Evolutionary conservation across 2,113 vertebrate genomes (phyloP).

Genomic region (Pteronura brasiliensis): DNA sequence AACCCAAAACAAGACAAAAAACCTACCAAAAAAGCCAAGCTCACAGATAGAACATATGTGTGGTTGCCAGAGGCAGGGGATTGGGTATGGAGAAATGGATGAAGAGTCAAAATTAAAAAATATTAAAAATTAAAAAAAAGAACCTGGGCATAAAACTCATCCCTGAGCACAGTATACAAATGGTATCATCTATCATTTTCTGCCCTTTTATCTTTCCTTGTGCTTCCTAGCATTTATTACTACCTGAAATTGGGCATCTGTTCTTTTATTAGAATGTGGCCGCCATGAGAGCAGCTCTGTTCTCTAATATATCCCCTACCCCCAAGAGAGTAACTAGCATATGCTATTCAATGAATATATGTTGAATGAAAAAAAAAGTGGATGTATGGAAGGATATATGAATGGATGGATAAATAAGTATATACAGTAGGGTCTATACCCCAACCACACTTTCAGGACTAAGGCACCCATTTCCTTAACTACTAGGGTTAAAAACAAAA

Average conservation of each 20-base stretch:
- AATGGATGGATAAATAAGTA: not conserved
- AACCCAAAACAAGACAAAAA: not conserved
- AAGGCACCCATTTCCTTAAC: not conserved
- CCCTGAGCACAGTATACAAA: not conserved
- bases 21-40: not conserved
- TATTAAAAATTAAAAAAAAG: not conserved
- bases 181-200: not conserved
- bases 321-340: not conserved
- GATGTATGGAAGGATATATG: not conserved
- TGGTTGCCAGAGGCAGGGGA: not conserved
- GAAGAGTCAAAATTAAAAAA: not conserved
- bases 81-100: not conserved
- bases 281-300: not conserved
- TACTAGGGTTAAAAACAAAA: not conserved
- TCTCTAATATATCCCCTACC: not conserved
- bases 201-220: not conserved
- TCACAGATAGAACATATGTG: not conserved
- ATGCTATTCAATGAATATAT: not conserved
- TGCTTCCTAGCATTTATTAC: not conserved
- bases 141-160: not conserved
- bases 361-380: not conserved
- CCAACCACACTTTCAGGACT: not conserved
- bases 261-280: not conserved
- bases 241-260: not conserved
- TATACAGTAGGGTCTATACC: not conserved